Evolutionary conservation across 2,888 invertebrate genomes (phyloP).

Genomic region (Hydroisotoma schaefferi): DNA sequence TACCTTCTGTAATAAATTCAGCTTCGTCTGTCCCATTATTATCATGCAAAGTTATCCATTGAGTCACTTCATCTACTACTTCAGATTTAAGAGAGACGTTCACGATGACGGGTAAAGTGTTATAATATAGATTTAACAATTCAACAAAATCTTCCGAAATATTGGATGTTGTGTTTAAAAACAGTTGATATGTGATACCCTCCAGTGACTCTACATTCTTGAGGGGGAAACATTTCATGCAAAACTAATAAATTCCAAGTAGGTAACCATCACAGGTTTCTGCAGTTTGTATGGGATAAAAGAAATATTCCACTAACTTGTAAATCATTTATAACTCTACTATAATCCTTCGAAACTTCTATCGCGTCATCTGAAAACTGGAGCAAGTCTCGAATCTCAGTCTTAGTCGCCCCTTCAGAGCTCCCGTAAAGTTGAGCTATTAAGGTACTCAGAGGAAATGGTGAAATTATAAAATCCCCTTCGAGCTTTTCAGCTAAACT

Average conservation of each 20-base stretch:
- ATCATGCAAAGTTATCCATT: no score
- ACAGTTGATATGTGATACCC: background rate
- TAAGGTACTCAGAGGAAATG: slow-evolving; percentile 33
- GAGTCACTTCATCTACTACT: no score
- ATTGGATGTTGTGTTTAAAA: background rate
- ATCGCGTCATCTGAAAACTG: slow-evolving; percentile 22
- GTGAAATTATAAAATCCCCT: slow-evolving; percentile 38
- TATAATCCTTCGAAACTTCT: slow-evolving; percentile 25
- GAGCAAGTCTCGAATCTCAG: slow-evolving; percentile 24
- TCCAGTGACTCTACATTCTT: slow-evolving; percentile 17
- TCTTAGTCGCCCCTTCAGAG: slow-evolving; percentile 21
- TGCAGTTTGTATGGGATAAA: no score
- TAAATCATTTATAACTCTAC: slow-evolving; percentile 23
- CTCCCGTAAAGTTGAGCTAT: slow-evolving; percentile 28
- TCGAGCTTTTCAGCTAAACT: slow-evolving; percentile 25
- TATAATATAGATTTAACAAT: background rate
- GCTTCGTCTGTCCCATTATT: no score
- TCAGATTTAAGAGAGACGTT: no score
- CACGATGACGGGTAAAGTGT: no score
- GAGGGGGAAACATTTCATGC: no score
- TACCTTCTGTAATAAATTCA: no score
- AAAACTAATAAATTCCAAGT: no score
- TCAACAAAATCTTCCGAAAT: background rate
- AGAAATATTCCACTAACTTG: slow-evolving; percentile 14
- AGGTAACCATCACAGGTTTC: no score